Evolutionary conservation across 2,888 invertebrate species (phyloP), one percentile per base, ranked within the genome.

Genomic region (Lypha dubia): DNA sequence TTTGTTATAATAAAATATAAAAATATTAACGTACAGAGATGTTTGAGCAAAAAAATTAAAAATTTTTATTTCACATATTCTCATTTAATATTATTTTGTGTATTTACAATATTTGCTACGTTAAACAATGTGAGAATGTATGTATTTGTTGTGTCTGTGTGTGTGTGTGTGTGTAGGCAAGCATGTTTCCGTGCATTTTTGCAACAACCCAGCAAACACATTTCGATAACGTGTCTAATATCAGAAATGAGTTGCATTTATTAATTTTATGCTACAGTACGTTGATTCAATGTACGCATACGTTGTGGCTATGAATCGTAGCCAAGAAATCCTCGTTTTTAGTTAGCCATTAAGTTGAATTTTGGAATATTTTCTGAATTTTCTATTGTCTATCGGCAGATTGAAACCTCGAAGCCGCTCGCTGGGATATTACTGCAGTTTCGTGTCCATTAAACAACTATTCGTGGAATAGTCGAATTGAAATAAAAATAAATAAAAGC

Each of bases 401-500:
- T n/a, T n/a, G n/a, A n/a, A n/a, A n/a, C n/a, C n/a, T 5, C 28
- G 28, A 28, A 28, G 2, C 5, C 28, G 28, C 13, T 38, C 38
- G 38, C 38, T 38, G 38, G 38, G 9, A 71, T 15, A 67, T 63
- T 51, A 41, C 38, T 35, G 1, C 3, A 13, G 28, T 22, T 53
- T 79, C 71, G 79, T 65, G 46, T 68, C 13, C 67, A 68, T 38
- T 74, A 74, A 35, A 53, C 17, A 65, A 74, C 1, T 44, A 80
- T 75, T 74, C 60, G 32, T 75, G 74, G 53, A 70, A 81, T 56
- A 70, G 5, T 74, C 73, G 67, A 74, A 28, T 58, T 56, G 7
- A 32, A 35, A 32, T 58, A 35, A 58, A 58, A 32, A 24, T 44
- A 20, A 60, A 35, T 1, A 7, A 46, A 63, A n/a, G n/a, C n/a